These are phyloP conservation scores for Zaprionus davidi DNA, from an alignment of 1,140 invertebrate genomes.

Conservation along the genomic window DNA sequence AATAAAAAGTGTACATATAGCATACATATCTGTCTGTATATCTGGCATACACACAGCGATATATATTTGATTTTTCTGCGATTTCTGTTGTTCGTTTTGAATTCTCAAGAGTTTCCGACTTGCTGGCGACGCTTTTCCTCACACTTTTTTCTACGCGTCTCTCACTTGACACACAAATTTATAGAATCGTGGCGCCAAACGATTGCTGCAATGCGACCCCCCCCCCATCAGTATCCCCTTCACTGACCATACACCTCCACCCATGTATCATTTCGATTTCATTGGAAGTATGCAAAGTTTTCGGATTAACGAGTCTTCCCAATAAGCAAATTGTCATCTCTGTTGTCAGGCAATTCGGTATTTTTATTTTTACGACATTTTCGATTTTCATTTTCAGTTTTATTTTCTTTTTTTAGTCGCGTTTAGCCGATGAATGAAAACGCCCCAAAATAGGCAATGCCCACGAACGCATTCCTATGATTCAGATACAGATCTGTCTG, in stretches of 20 bases:
- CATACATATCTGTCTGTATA: no score
- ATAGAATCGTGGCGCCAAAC: conserved; percentile 74
- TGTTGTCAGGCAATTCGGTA: conserved; percentile 21
- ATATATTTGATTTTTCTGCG: conserved; percentile 42
- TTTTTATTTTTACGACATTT: conserved; percentile 34
- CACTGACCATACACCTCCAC: conserved; percentile 2
- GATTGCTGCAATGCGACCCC: conserved; percentile 63
- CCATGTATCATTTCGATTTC: conserved; percentile 63
- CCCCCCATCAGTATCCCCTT: conserved; percentile 1
- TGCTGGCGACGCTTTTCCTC: conserved; percentile 57
- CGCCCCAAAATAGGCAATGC: conserved; percentile 56
- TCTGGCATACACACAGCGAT: conserved; percentile 6
- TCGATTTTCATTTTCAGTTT: conserved; percentile 18
- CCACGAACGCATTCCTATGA: conserved; percentile 51
- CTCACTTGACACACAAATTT: conserved; percentile 47
- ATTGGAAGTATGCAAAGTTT: conserved; percentile 47
- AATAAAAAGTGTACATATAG: conserved; percentile 53
- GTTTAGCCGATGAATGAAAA: conserved; percentile 40
- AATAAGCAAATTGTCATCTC: conserved; percentile 54
- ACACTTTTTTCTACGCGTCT: conserved; percentile 54
- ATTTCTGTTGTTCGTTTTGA: conserved; percentile 47
- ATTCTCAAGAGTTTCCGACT: conserved; percentile 65
- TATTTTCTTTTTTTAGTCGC: background rate
- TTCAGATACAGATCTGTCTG: conserved; percentile 40
- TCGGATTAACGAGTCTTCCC: conserved; percentile 48